Evolutionary conservation across 1,140 invertebrate species (phyloP), one percentile per base, ranked within the genome.

Genomic region (Eumeta japonica): DNA sequence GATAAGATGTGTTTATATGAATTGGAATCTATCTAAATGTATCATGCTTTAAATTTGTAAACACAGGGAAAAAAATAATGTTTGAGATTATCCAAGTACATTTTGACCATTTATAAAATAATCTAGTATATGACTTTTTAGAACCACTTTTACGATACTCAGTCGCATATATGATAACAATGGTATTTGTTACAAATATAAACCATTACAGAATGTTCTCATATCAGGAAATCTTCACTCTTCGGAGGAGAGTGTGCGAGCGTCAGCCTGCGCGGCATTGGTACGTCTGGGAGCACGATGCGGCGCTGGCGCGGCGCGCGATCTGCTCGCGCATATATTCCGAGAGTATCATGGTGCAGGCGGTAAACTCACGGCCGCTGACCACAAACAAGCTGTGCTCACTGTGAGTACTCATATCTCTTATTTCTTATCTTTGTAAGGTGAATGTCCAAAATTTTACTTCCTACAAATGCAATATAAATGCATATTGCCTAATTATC

Each of bases 351-450:
- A 93, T 76, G 93, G 94, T 19, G 88, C 89, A 4, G 87, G 94
- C 64, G 94, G 93, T 2, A 98, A 97, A 67, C 77, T 97, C 20
- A 94, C 90, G 3, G 83, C 94, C 10, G 82, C 85, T 4, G 86
- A 88, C 37, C 90, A 96, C 55, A 90, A 94, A 67, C 85, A 94
- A 9, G 88, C 87, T 38, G 84, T 97, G n/a, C 67, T 97, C 12
- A 83, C 89, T 75, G 86, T 87, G 58, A 65, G 48, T 51, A 38
- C 35, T 18, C 19, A 19, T 10, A 18, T 42, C 13, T 16, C 18
- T n/a, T 14, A 29, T 15, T 27, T 28, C 15, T 14, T 28, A 29
- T 14, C 17, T 10, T 37, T 9, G 5, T 13, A 10, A 29, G 30
- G 28, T 13, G 28, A 16, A 32, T 32, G 10, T 32, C n/a, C n/a